Percentiles rank a stretch among this genome's conserved stretches.
Conservation (phyloP, 1,140 invertebrate species). For the Neotoxoptera formosana region DNA sequence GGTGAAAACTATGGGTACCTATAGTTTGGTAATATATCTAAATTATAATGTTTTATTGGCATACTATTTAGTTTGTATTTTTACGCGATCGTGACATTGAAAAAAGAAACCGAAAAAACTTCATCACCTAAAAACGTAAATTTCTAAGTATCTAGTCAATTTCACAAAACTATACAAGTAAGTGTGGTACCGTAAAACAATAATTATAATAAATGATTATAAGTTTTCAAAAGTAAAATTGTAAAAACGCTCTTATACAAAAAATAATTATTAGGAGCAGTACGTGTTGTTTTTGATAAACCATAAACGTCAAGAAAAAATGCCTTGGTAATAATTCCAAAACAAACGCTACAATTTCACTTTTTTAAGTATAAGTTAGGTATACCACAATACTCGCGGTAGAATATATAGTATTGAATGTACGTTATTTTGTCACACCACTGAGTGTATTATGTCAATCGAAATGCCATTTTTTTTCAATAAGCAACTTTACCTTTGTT, state of each 20-base stretch:
- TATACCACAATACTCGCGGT: not conserved
- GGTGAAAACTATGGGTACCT: not conserved
- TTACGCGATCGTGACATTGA: not conserved
- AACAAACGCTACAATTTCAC: not conserved
- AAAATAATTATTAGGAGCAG: too few relatives aligned
- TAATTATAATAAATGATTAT: too few relatives aligned
- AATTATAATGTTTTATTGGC: not conserved
- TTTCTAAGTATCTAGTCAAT: not conserved
- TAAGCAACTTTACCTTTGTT: not conserved
- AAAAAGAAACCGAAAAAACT: not conserved
- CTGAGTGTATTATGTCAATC: not conserved
- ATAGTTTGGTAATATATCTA: not conserved
- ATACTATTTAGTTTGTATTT: not conserved
- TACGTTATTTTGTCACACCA: not conserved
- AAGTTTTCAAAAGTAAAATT: too few relatives aligned
- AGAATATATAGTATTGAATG: not conserved
- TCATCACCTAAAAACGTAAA: not conserved
- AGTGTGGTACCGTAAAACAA: not conserved
- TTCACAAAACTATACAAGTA: not conserved
- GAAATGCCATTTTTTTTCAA: not conserved
- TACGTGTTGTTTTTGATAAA: not conserved
- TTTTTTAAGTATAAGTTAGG: not conserved
- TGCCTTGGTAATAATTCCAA: not conserved
- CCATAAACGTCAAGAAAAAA: not conserved
- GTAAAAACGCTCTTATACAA: too few relatives aligned